Evolutionary conservation across 2,888 invertebrate species (phyloP).

Genomic region (Machimus atricapillus): DNA sequence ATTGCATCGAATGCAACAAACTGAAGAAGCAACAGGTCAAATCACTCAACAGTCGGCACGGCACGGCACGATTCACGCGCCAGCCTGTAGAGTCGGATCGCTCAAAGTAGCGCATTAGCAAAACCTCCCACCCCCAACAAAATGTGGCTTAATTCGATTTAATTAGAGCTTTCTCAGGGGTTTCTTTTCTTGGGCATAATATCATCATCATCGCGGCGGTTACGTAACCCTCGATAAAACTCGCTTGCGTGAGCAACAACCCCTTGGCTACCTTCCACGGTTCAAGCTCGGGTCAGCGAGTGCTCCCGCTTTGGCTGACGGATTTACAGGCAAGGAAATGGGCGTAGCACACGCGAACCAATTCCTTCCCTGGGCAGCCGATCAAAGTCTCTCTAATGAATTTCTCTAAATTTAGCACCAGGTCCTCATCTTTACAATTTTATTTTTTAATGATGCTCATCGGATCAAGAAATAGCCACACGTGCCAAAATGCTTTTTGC

Average conservation of each 20-base stretch:
- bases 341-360: background rate
- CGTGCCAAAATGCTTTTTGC: background rate
- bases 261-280: background rate
- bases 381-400: background rate
- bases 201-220: background rate
- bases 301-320: background rate
- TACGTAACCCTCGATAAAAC: background rate
- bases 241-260: background rate
- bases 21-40: background rate
- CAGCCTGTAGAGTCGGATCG: background rate
- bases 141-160: background rate
- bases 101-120: background rate
- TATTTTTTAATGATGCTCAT: background rate
- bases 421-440: background rate
- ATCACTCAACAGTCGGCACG: background rate
- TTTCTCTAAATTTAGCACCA: background rate
- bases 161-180: background rate
- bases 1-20: background rate
- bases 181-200: background rate
- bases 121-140: background rate
- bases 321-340: background rate
- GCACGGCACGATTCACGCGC: background rate
- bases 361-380: background rate
- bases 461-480: background rate
- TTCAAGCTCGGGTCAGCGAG: background rate